Percentiles rank a stretch among this genome's conserved stretches.
Conservation (phyloP, 2,797 vertebrate genomes). For the Microctenopoma stevenorrisi region DNA sequence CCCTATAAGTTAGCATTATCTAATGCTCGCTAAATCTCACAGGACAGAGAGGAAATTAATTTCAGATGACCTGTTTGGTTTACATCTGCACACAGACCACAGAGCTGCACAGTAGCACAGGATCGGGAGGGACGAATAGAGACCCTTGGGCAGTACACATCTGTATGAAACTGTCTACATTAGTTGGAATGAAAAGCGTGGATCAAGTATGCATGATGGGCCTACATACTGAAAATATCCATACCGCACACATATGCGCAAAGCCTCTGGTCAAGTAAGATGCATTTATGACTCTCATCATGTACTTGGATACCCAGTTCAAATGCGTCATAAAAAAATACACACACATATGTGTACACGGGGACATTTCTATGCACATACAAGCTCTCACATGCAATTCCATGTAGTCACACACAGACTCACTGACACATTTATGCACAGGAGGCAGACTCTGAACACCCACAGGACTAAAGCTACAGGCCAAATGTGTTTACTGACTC, state of each 20-base stretch:
- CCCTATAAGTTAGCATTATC: constrained; percentile 43
- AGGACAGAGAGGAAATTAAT: constrained; percentile 64
- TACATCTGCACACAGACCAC: constrained; percentile 54
- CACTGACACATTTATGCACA: constrained; percentile 41
- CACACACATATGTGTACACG: neutral
- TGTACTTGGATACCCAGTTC: constrained; percentile 7
- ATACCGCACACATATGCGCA: constrained; percentile 9
- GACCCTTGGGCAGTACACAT: constrained; percentile 55
- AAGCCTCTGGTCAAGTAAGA: constrained; percentile 20
- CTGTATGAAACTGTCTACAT: constrained; percentile 50
- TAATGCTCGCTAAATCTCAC: constrained; percentile 52
- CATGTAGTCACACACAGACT: constrained; percentile 37
- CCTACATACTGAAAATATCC: constrained; percentile 15
- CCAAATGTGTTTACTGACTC: constrained; percentile 75
- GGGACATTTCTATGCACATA: neutral
- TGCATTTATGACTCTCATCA: constrained; percentile 38
- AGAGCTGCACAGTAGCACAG: constrained; percentile 21
- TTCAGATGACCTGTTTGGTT: constrained; percentile 75
- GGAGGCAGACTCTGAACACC: constrained; percentile 45
- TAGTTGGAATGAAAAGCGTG: constrained; percentile 43
- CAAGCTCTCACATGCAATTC: constrained; percentile 25
- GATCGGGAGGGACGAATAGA: constrained; percentile 27
- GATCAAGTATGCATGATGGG: constrained; percentile 45
- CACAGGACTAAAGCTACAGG: constrained; percentile 61
- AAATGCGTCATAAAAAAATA: constrained; percentile 28